phyloP scores from a whole-genome alignment of 2,888 invertebrate species.

The Eugnorisma glareosa region DNA sequence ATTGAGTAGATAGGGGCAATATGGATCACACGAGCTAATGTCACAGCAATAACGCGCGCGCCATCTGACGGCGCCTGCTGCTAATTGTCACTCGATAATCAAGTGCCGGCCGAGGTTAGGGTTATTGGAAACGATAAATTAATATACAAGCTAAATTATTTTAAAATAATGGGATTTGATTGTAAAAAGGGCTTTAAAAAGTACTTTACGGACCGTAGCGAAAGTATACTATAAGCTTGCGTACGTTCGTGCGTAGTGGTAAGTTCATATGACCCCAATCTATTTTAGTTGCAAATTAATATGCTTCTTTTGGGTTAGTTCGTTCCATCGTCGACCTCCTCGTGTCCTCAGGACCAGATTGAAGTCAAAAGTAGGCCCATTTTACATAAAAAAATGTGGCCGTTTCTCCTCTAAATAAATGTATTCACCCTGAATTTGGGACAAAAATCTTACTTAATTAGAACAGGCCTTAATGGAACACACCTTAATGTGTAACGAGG shows the following conservation, averaged over 20 bases:
- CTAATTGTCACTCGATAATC: conserved; percentile 68
- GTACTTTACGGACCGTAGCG: not conserved
- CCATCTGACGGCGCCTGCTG: conserved; percentile 67
- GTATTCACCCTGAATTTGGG: not conserved
- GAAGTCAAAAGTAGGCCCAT: no score
- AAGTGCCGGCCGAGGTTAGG: conserved; percentile 51
- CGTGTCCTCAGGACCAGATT: no score
- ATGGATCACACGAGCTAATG: conserved; percentile 50
- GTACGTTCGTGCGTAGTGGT: no score
- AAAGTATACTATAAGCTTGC: no score
- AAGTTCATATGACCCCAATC: no score
- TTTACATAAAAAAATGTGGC: no score
- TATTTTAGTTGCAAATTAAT: no score
- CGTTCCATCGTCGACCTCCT: no score
- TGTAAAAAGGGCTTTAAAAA: not conserved
- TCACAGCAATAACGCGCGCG: conserved; percentile 57
- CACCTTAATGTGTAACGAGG: not conserved
- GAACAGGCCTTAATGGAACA: not conserved
- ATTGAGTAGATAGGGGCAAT: conserved; percentile 38
- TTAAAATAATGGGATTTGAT: not conserved
- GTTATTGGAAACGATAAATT: conserved; percentile 35
- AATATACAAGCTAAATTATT: not conserved
- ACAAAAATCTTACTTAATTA: not conserved
- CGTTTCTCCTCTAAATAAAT: not conserved
- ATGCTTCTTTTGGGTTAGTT: no score